Base-by-base conservation (phyloP, 2,888 invertebrate genomes). In the Cinara cedri region DNA sequence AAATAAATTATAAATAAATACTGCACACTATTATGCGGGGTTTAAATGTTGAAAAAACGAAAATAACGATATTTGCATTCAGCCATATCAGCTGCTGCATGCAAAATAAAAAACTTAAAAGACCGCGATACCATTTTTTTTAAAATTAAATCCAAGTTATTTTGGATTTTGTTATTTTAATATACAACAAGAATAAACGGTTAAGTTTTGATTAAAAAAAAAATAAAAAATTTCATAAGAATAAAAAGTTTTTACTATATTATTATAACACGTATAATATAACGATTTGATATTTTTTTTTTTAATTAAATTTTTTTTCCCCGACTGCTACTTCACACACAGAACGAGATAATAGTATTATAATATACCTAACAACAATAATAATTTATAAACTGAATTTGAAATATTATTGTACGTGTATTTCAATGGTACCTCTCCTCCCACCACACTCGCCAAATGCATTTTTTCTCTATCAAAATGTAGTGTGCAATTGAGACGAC, bases 161-260 rank as follows among this genome's bases (percentile, higher is more conserved):
- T 54, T 54, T 26, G 13, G 19, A 24, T 65, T 65, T 63, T 44
- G n/a, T n/a, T n/a, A n/a, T n/a, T 26, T 60, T 26, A 26, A 3
- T 26, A 26, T 1, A 51, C 16, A 46, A 16, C 21, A 16, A 24
- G 66, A 10, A 49, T 49, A 26, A 49, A 49, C 34, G 34, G 49
- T 49, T 49, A 42, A 16, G 14, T 24, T 60, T n/a, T 60, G n/a
- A 60, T 60, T 60, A 16, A 26, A 60, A 60, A 60, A 60, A 8
- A 14, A 6, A 26, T 3, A 3, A 34, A 34, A 6, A 34, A 34
- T 34, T 34, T n/a, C n/a, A 60, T 26, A 34, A 34, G 34, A 34
- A 34, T 34, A 34, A n/a, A 57, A 60, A 60, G 10, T 16, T 24
- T 57, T 57, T n/a, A n/a, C 16, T 60, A 16, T 16, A 60, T 26